Percentiles rank a stretch among this genome's conserved stretches.
phyloP scores from a whole-genome alignment of 2,113 vertebrate genomes.

The Saccopteryx leptura region DNA sequence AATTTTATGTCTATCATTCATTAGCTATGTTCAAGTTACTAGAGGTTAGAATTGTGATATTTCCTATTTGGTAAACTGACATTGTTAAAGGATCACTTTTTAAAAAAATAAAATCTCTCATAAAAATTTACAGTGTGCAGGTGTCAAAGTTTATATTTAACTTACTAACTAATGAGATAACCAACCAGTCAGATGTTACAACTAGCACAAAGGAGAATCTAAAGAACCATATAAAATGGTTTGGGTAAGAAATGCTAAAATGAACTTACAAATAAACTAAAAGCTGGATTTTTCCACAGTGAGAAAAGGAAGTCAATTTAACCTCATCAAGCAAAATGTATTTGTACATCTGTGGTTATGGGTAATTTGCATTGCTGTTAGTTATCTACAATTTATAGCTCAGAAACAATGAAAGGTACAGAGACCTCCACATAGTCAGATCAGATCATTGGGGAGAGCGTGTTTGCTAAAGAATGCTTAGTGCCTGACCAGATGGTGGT shows the following conservation, averaged over 20 bases:
- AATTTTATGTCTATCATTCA: neutral
- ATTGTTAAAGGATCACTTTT: neutral
- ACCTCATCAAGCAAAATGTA: neutral
- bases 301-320: neutral
- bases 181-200: neutral
- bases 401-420: neutral
- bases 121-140: neutral
- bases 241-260: neutral
- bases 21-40: neutral
- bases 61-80: neutral
- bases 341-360: neutral
- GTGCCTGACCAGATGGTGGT: too few relatives aligned
- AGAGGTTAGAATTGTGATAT: neutral
- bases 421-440: neutral
- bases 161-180: neutral
- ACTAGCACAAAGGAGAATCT: neutral
- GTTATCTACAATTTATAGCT: neutral
- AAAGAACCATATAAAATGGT: neutral
- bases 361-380: neutral
- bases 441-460: neutral
- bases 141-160: constrained; percentile 1
- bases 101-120: neutral
- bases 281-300: neutral
- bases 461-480: neutral
- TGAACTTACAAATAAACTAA: neutral